phyloP scores from a whole-genome alignment of 2,113 vertebrate genomes.

The Gymnocephalus cernua region DNA sequence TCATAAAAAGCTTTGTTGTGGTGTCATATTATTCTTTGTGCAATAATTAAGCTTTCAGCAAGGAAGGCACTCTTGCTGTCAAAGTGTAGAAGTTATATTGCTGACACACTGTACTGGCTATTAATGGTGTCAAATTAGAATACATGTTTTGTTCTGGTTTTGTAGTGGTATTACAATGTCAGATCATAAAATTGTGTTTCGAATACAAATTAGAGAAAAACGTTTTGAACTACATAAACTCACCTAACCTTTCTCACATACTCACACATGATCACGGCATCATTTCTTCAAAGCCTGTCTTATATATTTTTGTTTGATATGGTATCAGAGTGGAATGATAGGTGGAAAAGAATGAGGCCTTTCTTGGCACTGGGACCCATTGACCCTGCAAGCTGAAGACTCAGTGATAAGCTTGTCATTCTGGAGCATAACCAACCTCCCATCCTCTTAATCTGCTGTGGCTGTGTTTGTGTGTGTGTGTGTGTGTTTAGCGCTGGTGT shows the following conservation, averaged over 20 bases:
- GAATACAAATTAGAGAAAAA: not conserved
- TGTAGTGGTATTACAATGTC: not conserved
- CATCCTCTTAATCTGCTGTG: conserved; percentile 68
- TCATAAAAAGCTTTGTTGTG: conserved; percentile 28
- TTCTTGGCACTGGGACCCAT: conserved; percentile 62
- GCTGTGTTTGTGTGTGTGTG: conserved; percentile 27
- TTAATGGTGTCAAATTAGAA: not conserved
- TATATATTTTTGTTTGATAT: conserved; percentile 33
- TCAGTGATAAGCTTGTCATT: conserved; percentile 78
- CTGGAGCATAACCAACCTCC: conserved; percentile 75
- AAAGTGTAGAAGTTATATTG: not conserved
- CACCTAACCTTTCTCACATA: not conserved
- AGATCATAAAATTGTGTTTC: not conserved
- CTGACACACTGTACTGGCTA: not conserved
- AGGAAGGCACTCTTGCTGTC: not conserved
- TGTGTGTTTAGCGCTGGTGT: conserved; percentile 40
- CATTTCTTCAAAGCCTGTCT: conserved; percentile 8
- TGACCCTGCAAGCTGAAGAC: conserved; percentile 74
- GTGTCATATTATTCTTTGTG: conserved; percentile 12
- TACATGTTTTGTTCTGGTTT: not conserved
- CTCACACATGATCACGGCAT: not conserved
- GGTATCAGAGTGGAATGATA: conserved; percentile 37
- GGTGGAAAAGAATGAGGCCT: conserved; percentile 67
- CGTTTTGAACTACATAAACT: not conserved
- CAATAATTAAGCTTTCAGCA: conserved; percentile 1